Evolutionary conservation across 2,888 invertebrate genomes (phyloP).

Genomic region (Tenthredo livida): DNA sequence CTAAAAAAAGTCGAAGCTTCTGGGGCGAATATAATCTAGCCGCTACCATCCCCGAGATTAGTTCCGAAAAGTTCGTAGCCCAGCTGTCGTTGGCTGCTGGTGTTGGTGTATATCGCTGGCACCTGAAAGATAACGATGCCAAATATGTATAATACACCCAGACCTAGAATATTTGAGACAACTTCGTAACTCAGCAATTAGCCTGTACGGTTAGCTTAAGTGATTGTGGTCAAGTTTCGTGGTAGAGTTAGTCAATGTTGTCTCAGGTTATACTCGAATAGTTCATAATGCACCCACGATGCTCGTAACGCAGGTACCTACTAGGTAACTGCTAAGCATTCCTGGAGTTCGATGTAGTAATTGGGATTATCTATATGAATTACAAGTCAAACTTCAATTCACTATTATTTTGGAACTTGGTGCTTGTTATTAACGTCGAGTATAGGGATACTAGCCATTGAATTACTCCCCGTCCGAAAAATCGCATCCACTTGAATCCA

Average conservation of each 20-base stretch:
- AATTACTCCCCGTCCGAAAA: neutral
- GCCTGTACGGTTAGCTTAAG: conserved; percentile 44
- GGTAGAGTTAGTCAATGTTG: conserved; percentile 32
- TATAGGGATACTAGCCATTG: neutral
- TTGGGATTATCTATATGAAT: neutral
- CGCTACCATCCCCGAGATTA: conserved; percentile 47
- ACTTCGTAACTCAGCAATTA: conserved; percentile 50
- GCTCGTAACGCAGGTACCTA: neutral
- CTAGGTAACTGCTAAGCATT: neutral
- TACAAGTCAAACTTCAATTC: neutral
- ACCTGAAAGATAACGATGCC: conserved; percentile 38
- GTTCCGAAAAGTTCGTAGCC: conserved; percentile 43
- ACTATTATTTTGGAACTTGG: neutral
- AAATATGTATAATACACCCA: conserved; percentile 30
- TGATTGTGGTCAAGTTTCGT: conserved; percentile 51
- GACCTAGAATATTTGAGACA: conserved; percentile 26
- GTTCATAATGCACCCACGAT: conserved; percentile 39
- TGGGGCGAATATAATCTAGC: conserved; percentile 40
- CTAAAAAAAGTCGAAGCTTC: conserved; percentile 26
- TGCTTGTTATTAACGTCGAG: neutral
- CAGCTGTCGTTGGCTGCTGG: conserved; percentile 33
- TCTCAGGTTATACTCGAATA: conserved; percentile 41
- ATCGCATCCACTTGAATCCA: neutral
- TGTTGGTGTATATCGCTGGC: conserved; percentile 26
- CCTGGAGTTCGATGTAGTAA: neutral